These are phyloP conservation scores for Bradypus variegatus DNA, from an alignment of 2,797 vertebrate species.

Conservation along the genomic window DNA sequence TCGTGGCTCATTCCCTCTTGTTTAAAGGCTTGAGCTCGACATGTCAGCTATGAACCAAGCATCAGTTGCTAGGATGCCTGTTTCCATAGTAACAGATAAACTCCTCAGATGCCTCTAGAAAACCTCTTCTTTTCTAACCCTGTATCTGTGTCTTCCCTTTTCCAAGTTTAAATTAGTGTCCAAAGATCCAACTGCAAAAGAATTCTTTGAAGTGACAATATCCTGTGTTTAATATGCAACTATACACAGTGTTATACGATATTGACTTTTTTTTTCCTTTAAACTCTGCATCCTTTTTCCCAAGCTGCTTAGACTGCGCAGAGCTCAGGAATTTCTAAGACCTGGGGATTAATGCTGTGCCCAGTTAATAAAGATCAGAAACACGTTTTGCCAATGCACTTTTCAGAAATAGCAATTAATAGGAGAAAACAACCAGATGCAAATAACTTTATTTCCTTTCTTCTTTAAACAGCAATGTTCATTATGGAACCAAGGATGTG, in stretches of 20 bases:
- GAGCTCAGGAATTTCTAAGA: background rate
- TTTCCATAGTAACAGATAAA: conserved; percentile 64
- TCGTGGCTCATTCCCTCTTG: conserved; percentile 49
- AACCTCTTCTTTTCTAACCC: conserved; percentile 21
- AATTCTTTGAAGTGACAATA: background rate
- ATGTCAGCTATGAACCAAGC: conserved; percentile 39
- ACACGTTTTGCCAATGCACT: background rate
- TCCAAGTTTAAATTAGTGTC: conserved; percentile 28
- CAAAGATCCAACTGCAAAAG: background rate
- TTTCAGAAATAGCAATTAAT: conserved; percentile 24
- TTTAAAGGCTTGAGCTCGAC: conserved; percentile 44
- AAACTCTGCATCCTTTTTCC: background rate
- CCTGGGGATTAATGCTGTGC: background rate
- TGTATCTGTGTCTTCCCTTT: background rate
- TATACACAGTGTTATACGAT: background rate
- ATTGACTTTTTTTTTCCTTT: background rate
- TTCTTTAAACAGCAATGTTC: background rate
- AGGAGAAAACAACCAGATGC: background rate
- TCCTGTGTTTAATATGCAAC: background rate
- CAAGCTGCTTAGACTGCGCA: background rate
- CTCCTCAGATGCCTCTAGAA: conserved; percentile 53
- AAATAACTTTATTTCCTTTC: background rate
- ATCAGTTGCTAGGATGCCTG: conserved; percentile 67
- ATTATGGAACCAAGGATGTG: background rate
- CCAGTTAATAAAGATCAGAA: conserved; percentile 22